phyloP scores from a whole-genome alignment of 2,797 vertebrate species.

The Triplophysa bombifrons region DNA sequence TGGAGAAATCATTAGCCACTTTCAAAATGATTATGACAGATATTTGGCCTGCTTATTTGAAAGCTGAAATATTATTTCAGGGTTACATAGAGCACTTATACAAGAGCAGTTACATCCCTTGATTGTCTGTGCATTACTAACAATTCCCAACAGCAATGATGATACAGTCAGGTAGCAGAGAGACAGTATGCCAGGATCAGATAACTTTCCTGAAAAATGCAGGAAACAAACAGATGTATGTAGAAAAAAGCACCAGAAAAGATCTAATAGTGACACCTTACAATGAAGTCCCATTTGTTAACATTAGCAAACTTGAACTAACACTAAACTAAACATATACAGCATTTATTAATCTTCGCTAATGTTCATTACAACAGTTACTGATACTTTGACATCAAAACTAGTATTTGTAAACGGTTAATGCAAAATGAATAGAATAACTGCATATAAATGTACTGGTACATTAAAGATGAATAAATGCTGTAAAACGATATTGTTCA shows the following conservation, averaged over 20 bases:
- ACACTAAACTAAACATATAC: too few relatives aligned
- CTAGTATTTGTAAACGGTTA: too few relatives aligned
- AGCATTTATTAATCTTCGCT: not conserved
- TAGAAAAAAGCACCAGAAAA: conserved; percentile 30
- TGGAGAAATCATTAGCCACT: not conserved
- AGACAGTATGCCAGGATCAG: conserved; percentile 10
- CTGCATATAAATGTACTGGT: too few relatives aligned
- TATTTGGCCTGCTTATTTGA: not conserved
- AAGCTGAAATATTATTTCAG: conserved; percentile 29
- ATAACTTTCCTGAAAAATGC: conserved; percentile 32
- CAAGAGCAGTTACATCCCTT: conserved; percentile 17
- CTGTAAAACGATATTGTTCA: too few relatives aligned
- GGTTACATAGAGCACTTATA: not conserved
- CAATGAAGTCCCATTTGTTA: not conserved
- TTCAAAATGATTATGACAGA: conserved; percentile 2
- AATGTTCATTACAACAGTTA: too few relatives aligned
- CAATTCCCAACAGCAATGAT: conserved; percentile 26
- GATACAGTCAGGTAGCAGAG: not conserved
- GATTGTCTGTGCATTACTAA: conserved; percentile 53
- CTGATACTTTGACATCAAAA: not conserved
- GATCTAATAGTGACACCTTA: not conserved
- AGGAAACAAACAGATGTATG: conserved; percentile 10
- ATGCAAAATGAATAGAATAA: too few relatives aligned
- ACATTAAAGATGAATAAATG: too few relatives aligned
- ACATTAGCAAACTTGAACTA: not conserved